Percentiles rank a stretch among this genome's conserved stretches.
These are phyloP conservation scores for Sarcophaga caerulescens DNA, from an alignment of 2,888 invertebrate genomes.

Conservation along the genomic window DNA sequence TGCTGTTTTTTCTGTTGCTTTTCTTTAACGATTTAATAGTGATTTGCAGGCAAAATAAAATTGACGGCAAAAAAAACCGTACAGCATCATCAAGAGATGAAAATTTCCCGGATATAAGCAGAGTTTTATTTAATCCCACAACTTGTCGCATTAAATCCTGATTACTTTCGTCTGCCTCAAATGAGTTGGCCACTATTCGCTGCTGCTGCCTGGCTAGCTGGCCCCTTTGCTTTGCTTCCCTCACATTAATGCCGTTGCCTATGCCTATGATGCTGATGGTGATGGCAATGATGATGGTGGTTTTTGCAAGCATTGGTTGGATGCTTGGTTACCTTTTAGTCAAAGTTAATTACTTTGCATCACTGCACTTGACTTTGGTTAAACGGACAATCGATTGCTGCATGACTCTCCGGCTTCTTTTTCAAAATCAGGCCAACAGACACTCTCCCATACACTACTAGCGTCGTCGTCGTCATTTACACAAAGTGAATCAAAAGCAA, in stretches of 20 bases:
- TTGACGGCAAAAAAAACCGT: not conserved
- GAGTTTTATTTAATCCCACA: slow-evolving; percentile 65
- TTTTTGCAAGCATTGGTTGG: slow-evolving; percentile 24
- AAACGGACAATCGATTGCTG: slow-evolving; percentile 65
- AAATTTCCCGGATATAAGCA: slow-evolving; percentile 66
- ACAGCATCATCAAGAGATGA: slow-evolving; percentile 26
- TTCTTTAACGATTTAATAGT: slow-evolving; percentile 42
- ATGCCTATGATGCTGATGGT: not conserved
- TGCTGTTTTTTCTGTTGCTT: not conserved
- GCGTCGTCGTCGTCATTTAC: not conserved
- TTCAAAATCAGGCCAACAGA: slow-evolving; percentile 63
- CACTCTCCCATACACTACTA: not conserved
- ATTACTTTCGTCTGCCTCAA: slow-evolving; percentile 60
- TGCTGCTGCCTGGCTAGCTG: not conserved
- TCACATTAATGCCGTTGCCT: not conserved
- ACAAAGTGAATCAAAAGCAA: slow-evolving; percentile 1
- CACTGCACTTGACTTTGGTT: slow-evolving; percentile 68
- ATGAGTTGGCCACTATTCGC: not conserved
- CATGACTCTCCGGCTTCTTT: slow-evolving; percentile 52
- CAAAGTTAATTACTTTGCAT: slow-evolving; percentile 69
- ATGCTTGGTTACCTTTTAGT: slow-evolving; percentile 67
- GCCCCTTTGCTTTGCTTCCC: not conserved
- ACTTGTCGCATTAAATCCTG: slow-evolving; percentile 69
- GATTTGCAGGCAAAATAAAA: slow-evolving; percentile 6
- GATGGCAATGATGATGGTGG: slow-evolving; percentile 30